Percentiles rank a stretch among this genome's conserved stretches.
Conservation (phyloP, 2,797 vertebrate species). For the Kryptopterus vitreolus region DNA sequence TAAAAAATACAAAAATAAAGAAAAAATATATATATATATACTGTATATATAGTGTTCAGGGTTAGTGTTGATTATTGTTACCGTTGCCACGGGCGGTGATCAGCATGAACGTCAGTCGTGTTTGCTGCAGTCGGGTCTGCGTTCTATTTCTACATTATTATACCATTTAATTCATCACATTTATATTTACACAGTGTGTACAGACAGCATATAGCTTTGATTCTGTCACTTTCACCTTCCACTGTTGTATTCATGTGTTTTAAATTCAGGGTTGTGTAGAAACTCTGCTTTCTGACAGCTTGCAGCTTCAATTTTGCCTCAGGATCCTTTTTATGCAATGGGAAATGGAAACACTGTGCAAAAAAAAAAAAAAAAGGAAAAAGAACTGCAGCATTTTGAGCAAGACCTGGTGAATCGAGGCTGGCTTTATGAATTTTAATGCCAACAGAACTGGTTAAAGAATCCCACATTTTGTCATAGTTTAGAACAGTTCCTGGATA, state of each 20-base stretch:
- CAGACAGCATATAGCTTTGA: background rate
- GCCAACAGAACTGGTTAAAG: background rate
- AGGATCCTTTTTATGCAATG: slow-evolving; percentile 20
- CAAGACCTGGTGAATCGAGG: background rate
- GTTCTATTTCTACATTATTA: background rate
- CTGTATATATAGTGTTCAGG: too few relatives aligned
- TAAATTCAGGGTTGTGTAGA: slow-evolving; percentile 11
- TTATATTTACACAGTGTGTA: background rate
- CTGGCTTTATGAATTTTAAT: background rate
- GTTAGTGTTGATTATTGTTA: background rate
- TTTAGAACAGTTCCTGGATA: background rate
- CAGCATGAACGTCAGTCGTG: too few relatives aligned
- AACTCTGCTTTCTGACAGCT: background rate
- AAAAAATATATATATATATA: too few relatives aligned
- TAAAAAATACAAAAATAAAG: too few relatives aligned
- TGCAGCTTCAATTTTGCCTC: slow-evolving; percentile 26
- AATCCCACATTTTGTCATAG: too few relatives aligned
- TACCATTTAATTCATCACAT: background rate
- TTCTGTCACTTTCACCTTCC: background rate
- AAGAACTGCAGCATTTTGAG: background rate
- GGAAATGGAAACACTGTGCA: background rate
- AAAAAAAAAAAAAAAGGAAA: background rate
- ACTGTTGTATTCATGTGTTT: slow-evolving; percentile 9
- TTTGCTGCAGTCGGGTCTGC: background rate
- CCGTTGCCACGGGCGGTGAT: too few relatives aligned